These are phyloP conservation scores for Paramisgurnus dabryanus DNA, from an alignment of 2,113 vertebrate species.

Conservation along the genomic window DNA sequence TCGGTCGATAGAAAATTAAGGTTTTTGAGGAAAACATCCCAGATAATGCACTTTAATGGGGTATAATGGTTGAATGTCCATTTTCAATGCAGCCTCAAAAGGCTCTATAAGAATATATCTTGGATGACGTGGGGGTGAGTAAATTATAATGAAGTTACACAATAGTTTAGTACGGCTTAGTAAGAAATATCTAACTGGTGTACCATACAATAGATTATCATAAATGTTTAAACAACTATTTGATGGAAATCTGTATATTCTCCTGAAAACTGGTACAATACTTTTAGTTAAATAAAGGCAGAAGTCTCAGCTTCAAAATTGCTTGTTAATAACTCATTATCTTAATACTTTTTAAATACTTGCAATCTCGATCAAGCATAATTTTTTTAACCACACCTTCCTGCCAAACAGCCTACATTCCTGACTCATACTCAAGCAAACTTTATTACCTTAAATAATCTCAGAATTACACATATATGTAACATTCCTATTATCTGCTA, in stretches of 20 bases:
- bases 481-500: background rate
- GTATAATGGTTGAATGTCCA: no score
- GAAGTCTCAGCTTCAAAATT: no score
- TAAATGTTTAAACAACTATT: no score
- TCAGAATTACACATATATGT: background rate
- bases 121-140: background rate
- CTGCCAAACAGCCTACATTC: background rate
- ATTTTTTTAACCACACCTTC: constrained; percentile 18
- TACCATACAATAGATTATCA: background rate
- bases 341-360: background rate
- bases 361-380: background rate
- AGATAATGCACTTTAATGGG: no score
- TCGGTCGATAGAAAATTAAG: no score
- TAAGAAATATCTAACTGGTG: background rate
- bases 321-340: background rate
- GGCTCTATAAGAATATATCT: no score
- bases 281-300: no score
- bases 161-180: background rate
- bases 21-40: no score
- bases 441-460: background rate
- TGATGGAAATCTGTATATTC: no score
- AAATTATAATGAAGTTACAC: background rate
- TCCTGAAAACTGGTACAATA: background rate
- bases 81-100: no score
- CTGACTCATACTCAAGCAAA: background rate